Percentiles rank a stretch among this genome's conserved stretches.
Evolutionary conservation across 2,797 vertebrate genomes (phyloP).

Genomic region (Setipinna tenuifilis): DNA sequence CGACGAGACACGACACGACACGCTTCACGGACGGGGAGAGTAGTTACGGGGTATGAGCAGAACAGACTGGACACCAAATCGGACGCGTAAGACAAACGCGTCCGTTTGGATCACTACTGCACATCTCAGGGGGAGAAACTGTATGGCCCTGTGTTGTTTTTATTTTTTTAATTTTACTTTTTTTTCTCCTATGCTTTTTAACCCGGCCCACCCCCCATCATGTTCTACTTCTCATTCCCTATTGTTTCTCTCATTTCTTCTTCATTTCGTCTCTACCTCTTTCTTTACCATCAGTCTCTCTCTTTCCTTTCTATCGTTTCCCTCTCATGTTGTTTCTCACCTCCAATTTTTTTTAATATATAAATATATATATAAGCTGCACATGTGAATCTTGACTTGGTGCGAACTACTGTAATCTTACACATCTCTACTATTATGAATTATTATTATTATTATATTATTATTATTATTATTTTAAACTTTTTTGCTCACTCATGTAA

Average conservation of each 20-base stretch:
- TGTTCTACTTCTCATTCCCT: conserved; percentile 27
- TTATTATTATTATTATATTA: conserved; percentile 54
- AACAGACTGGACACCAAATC: neutral
- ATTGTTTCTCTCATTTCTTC: conserved; percentile 37
- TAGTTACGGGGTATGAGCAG: neutral
- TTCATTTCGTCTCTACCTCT: conserved; percentile 45
- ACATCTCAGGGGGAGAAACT: conserved; percentile 57
- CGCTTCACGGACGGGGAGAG: neutral
- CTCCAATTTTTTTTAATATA: conserved; percentile 54
- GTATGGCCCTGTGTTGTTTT: conserved; percentile 25
- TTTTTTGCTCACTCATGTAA: conserved; percentile 70
- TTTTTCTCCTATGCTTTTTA: conserved; percentile 28
- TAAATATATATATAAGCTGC: conserved; percentile 55
- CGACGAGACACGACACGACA: too few species aligned
- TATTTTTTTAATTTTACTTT: conserved; percentile 62
- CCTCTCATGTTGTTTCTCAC: conserved; percentile 42
- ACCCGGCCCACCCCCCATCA: neutral
- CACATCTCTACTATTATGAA: conserved; percentile 64
- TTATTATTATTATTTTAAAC: conserved; percentile 45
- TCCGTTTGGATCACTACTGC: conserved; percentile 46
- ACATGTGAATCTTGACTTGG: conserved; percentile 66
- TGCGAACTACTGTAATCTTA: conserved; percentile 79
- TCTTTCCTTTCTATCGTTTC: conserved; percentile 29
- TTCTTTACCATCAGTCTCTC: neutral
- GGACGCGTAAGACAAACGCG: neutral